Evolutionary conservation across 2,888 invertebrate genomes (phyloP).

Genomic region (Hemithea aestivaria): DNA sequence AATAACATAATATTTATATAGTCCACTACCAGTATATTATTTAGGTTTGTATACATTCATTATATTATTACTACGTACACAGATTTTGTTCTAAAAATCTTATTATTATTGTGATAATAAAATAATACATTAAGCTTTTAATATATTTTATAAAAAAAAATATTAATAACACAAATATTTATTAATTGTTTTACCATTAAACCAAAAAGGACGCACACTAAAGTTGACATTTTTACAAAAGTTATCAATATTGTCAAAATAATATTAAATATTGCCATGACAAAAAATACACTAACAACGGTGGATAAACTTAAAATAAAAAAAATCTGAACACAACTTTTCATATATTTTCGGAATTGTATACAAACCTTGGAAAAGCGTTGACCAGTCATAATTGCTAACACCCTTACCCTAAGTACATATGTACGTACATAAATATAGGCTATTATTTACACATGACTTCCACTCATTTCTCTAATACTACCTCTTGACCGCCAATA

Average conservation of each 20-base stretch:
- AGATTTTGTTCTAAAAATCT: not conserved
- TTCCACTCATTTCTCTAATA: conserved; percentile 62
- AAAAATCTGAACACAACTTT: too few species aligned
- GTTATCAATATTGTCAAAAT: too few species aligned
- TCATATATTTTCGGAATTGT: too few species aligned
- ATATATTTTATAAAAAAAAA: too few species aligned
- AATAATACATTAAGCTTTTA: too few species aligned
- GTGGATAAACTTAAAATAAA: too few species aligned
- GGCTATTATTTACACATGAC: conserved; percentile 73
- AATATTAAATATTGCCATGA: too few species aligned
- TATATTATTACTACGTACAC: not conserved
- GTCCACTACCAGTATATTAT: conserved; percentile 39
- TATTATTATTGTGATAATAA: not conserved
- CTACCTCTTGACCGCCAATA: not conserved
- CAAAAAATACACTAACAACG: too few species aligned
- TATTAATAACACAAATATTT: too few species aligned
- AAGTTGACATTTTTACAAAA: too few species aligned
- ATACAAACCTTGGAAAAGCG: conserved; percentile 43
- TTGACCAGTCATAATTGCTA: conserved; percentile 73
- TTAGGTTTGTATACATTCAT: conserved; percentile 19
- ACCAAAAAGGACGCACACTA: too few species aligned
- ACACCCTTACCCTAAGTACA: conserved; percentile 65
- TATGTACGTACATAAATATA: conserved; percentile 63
- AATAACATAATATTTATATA: conserved; percentile 29
- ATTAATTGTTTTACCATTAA: too few species aligned